Evolutionary conservation across 2,797 vertebrate species (phyloP).

Genomic region (Astyanax mexicanus): DNA sequence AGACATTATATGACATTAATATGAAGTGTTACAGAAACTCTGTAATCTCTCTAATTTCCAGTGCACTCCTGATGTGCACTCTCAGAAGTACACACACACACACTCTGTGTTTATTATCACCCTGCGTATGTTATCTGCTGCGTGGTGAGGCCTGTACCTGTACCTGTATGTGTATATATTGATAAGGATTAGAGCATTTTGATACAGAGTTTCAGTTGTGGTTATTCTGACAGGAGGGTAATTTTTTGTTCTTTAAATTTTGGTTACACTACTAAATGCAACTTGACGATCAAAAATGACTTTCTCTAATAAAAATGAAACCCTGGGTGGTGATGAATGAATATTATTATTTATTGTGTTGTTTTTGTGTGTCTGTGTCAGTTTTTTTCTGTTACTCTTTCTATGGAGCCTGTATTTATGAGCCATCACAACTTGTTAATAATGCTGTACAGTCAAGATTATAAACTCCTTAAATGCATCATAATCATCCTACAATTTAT

Average conservation of each 20-base stretch:
- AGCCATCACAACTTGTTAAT: no score
- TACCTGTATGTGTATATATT: conserved; percentile 47
- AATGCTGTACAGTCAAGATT: no score
- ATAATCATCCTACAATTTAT: no score
- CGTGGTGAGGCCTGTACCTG: conserved; percentile 33
- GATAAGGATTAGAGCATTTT: conserved; percentile 51
- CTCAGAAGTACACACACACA: conserved; percentile 37
- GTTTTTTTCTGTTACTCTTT: no score
- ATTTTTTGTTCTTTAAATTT: conserved; percentile 49
- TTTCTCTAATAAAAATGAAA: conserved; percentile 76
- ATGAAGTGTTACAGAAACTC: no score
- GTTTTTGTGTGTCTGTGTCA: not conserved
- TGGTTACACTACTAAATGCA: conserved; percentile 67
- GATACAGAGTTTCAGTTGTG: conserved; percentile 50
- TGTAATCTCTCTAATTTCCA: no score
- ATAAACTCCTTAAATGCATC: no score
- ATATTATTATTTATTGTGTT: not conserved
- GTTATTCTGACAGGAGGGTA: conserved; percentile 27
- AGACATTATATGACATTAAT: no score
- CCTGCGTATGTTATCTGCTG: not conserved
- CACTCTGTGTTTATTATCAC: conserved; percentile 25
- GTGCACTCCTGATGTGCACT: conserved; percentile 4
- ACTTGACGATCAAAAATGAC: conserved; percentile 57
- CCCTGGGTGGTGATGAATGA: conserved; percentile 55
- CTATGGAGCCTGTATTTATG: no score